Evolutionary conservation across 2,888 invertebrate species (phyloP), one percentile per base, ranked within the genome.

Genomic region (Silvanus unidentatus): DNA sequence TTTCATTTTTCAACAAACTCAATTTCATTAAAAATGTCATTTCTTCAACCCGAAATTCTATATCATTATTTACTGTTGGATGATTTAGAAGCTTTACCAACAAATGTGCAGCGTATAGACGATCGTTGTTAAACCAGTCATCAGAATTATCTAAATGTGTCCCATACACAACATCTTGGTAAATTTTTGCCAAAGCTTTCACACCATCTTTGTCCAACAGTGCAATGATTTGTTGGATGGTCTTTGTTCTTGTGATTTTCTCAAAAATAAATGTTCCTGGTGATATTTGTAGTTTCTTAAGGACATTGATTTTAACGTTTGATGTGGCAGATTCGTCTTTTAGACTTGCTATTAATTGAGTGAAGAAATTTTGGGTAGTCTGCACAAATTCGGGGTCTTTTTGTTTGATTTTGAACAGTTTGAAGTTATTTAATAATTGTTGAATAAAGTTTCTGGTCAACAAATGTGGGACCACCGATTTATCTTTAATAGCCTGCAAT

Each of bases 191-290:
- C 53, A 86, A 69, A 62, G 78, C 78, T 59, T 80, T 80, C 0
- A 86, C 76, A 5, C 83, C 81, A 39, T 77, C 75, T 5, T 68
- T 69, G 47, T 77, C 76, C 45, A 87, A 71, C 64, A 75, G 77
- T 1, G 74, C 71, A n/a, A 79, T 79, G 8, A 86, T 74, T 41
- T 79, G 76, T 62, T 82, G 83, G 0, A 85, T 70, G 37, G 85
- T 65, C 56, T 79, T 81, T 10, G 78, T 79, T 9, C 80, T 78
- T 13, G 85, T 84, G 22, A 81, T 79, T 70, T 85, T 85, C 59
- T 86, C 85, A 49, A 88, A 82, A 68, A 82, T 81, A 48, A 88
- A 78, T 58, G 81, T 80, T 2, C 87, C 86, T 1, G 86, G 85
- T 62, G 79, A 73, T 36, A 85, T 75, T 8, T 86, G 71, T 1